Evolutionary conservation across 1,140 invertebrate genomes (phyloP).

Genomic region (Aporrectodea caliginosa): DNA sequence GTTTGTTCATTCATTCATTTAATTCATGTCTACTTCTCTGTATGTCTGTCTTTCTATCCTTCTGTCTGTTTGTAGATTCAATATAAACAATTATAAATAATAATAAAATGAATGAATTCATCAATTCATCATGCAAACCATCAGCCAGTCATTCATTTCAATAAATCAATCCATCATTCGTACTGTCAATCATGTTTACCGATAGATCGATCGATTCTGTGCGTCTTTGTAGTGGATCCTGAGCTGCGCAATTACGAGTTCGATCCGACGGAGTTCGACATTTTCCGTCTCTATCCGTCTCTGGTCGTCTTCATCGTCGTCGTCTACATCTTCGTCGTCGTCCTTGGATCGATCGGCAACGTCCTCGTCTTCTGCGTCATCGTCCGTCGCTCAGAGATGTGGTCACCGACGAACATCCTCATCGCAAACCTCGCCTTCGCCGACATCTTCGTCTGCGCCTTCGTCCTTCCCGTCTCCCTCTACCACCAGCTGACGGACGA

Average conservation of each 20-base stretch:
- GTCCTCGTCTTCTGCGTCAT: slow-evolving; percentile 29
- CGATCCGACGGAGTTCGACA: slow-evolving; percentile 17
- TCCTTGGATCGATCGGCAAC: slow-evolving; percentile 30
- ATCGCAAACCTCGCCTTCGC: slow-evolving; percentile 34
- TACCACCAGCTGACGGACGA: slow-evolving; percentile 28
- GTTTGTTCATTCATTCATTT: too few species aligned
- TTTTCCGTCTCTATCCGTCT: slow-evolving; percentile 14
- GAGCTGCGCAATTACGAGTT: background rate
- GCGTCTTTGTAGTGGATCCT: background rate
- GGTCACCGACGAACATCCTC: slow-evolving; percentile 34
- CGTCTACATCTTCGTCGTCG: slow-evolving; percentile 23
- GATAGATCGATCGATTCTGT: too few species aligned
- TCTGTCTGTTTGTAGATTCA: background rate
- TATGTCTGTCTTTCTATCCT: background rate
- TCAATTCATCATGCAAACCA: background rate
- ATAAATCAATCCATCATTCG: background rate
- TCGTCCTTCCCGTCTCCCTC: slow-evolving; percentile 30
- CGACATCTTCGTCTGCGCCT: slow-evolving; percentile 31
- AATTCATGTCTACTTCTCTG: too few species aligned
- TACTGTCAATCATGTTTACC: too few species aligned
- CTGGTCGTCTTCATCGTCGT: slow-evolving; percentile 22
- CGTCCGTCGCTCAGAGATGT: slow-evolving; percentile 24
- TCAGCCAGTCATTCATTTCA: background rate
- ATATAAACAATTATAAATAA: background rate
- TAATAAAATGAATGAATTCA: background rate